Evolutionary conservation across 2,797 vertebrate genomes (phyloP), one percentile per base, ranked within the genome.

Genomic region (Silurus aristotelis): DNA sequence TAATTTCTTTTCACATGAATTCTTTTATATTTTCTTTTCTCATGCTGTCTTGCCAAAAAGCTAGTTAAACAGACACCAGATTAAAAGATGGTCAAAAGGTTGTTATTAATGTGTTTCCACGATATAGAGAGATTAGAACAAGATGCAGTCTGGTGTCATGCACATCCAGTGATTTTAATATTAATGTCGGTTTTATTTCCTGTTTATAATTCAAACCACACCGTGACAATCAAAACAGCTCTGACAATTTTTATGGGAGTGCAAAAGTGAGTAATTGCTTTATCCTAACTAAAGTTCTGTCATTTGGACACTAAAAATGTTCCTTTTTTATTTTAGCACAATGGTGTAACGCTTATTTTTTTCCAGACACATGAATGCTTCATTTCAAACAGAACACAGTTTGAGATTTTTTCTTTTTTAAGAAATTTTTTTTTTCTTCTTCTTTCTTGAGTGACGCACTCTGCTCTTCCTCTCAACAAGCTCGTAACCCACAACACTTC

Each of bases 401-500:
- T 72, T n/a, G 0, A 17, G 38, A 9, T 72, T 17, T 10, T 38
- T 38, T 38, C 38, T 38, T 38, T 38, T 38, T 38, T 38, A 38
- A 38, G 38, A 38, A 38, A 38, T 38, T 38, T 67, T 60, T 61
- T 22, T 82, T n/a, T 58, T 63, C 46, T 6, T 31, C 68, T 31
- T 67, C 22, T n/a, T 15, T 68, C 70, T 84, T 38, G 66, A 83
- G 43, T 79, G 88, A 89, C 83, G 78, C 70, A 52, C 58, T 80
- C 48, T 70, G n/a, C 85, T 83, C 82, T 71, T 80, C 80, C 72
- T 81, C 75, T 7, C 77, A 27, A 66, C 79, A 72, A 80, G 55
- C 31, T 80, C 58, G 64, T 73, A 13, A 75, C 31, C 61, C 82
- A 79, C 43, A 75, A 85, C 82, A 89, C 87, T 87, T 83, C 25